A percentile compares a stretch with the other conserved stretches of the same genome.
phyloP scores from a whole-genome alignment of 2,888 invertebrate genomes.

The Oegoconia quadripuncta region DNA sequence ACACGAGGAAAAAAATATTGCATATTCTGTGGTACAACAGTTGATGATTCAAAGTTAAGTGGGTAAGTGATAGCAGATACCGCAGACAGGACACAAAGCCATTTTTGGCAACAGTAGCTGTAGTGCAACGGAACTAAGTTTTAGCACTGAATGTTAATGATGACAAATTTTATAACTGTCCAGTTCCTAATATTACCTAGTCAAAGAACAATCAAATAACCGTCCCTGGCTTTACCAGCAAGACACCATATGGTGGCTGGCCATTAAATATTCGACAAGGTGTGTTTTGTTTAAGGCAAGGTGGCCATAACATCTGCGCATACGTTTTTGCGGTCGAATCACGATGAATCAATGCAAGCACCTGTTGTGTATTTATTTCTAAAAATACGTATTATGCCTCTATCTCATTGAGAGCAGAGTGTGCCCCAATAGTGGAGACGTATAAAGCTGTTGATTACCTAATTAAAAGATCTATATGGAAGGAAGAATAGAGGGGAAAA shows the following conservation, averaged over 20 bases:
- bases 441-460: too few species aligned
- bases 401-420: too few species aligned
- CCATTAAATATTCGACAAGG: conserved; percentile 47
- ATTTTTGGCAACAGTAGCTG: conserved; percentile 8
- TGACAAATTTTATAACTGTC: conserved; percentile 13
- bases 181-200: background rate
- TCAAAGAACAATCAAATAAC: conserved; percentile 11
- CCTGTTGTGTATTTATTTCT: conserved; percentile 35
- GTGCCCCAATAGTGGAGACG: too few species aligned
- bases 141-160: conserved; percentile 34
- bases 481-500: too few species aligned
- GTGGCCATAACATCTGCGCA: conserved; percentile 58
- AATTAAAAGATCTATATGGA: too few species aligned
- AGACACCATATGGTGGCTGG: conserved; percentile 27
- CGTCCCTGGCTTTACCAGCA: conserved; percentile 18
- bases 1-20: background rate
- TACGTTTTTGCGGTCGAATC: conserved; percentile 42
- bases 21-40: too few species aligned
- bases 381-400: too few species aligned
- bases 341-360: conserved; percentile 60
- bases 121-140: conserved; percentile 28
- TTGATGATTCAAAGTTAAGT: conserved; percentile 1
- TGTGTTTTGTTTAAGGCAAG: conserved; percentile 44
- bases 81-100: background rate
- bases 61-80: background rate